Percentiles rank a stretch among this genome's conserved stretches.
Conservation (phyloP, 2,888 invertebrate species). For the Spodoptera littoralis region DNA sequence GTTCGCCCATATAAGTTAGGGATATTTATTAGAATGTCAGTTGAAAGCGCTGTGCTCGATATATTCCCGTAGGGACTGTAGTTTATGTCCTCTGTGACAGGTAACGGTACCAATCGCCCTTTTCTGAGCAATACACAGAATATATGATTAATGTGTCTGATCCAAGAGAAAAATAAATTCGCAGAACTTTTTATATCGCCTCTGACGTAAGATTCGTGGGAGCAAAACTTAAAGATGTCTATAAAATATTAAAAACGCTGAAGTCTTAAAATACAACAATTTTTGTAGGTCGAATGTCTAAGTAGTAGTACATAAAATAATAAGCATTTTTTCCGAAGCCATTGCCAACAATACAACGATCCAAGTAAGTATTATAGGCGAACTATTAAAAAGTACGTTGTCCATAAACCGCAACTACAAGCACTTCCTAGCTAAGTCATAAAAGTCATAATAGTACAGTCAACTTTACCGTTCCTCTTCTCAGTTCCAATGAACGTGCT, state of each 20-base stretch:
- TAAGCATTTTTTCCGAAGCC: slow-evolving; percentile 15
- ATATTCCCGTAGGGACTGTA: slow-evolving; percentile 48
- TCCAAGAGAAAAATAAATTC: slow-evolving; percentile 26
- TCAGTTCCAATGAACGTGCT: slow-evolving; percentile 64
- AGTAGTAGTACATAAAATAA: slow-evolving; percentile 17
- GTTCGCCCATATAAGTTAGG: slow-evolving; percentile 32
- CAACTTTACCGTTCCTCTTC: slow-evolving; percentile 61
- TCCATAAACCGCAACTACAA: slow-evolving; percentile 47
- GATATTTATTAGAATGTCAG: slow-evolving; percentile 53
- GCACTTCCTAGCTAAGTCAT: slow-evolving; percentile 47
- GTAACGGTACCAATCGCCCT: slow-evolving; percentile 44
- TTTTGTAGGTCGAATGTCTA: not conserved
- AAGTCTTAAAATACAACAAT: too few relatives aligned
- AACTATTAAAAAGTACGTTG: slow-evolving; percentile 43
- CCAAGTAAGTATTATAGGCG: slow-evolving; percentile 26
- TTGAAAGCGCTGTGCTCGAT: slow-evolving; percentile 42
- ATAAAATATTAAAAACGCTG: too few relatives aligned
- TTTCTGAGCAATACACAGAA: slow-evolving; percentile 43
- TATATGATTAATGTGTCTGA: slow-evolving; percentile 47
- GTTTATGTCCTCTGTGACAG: slow-evolving; percentile 51
- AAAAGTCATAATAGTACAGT: slow-evolving; percentile 55
- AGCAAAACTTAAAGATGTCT: too few relatives aligned
- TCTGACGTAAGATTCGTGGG: too few relatives aligned
- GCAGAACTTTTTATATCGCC: not conserved
- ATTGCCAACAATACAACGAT: slow-evolving; percentile 30